A percentile compares a stretch with the other conserved stretches of the same genome.
These are phyloP conservation scores for Melieria omissa DNA, from an alignment of 2,888 invertebrate genomes.

Conservation along the genomic window DNA sequence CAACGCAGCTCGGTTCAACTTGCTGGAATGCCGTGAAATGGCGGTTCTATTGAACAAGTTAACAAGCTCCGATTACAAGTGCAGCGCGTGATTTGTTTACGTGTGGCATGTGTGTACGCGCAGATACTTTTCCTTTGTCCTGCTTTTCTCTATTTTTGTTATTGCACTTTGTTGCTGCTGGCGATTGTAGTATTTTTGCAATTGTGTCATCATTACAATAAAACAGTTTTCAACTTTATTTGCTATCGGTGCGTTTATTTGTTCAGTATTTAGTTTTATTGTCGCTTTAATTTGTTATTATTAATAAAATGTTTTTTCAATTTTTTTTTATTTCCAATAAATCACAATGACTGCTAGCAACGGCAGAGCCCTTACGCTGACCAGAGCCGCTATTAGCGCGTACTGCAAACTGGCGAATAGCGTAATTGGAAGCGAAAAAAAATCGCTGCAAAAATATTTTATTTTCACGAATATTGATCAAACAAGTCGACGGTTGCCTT, in stretches of 20 bases:
- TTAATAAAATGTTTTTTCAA: not conserved
- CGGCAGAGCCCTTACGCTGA: not conserved
- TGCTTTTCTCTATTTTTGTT: no score
- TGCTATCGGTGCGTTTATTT: not conserved
- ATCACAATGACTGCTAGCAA: no score
- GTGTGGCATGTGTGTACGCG: not conserved
- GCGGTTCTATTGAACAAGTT: not conserved
- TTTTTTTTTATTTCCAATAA: not conserved
- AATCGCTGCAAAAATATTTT: no score
- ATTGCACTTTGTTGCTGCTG: not conserved
- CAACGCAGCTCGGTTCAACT: no score
- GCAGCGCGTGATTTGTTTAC: conserved; percentile 6
- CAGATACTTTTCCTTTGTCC: no score
- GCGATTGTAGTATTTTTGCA: conserved; percentile 13
- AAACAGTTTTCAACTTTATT: conserved; percentile 20
- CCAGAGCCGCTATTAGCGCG: not conserved
- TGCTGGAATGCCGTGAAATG: not conserved
- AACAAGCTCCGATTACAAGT: conserved; percentile 2
- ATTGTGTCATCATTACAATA: conserved; percentile 12
- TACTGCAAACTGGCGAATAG: no score
- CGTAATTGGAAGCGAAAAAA: not conserved
- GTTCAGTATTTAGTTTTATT: not conserved
- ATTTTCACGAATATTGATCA: conserved; percentile 8
- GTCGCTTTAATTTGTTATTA: not conserved
- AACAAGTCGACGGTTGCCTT: not conserved